Conservation (phyloP, 2,888 invertebrate genomes). For the Laothoe populi region DNA sequence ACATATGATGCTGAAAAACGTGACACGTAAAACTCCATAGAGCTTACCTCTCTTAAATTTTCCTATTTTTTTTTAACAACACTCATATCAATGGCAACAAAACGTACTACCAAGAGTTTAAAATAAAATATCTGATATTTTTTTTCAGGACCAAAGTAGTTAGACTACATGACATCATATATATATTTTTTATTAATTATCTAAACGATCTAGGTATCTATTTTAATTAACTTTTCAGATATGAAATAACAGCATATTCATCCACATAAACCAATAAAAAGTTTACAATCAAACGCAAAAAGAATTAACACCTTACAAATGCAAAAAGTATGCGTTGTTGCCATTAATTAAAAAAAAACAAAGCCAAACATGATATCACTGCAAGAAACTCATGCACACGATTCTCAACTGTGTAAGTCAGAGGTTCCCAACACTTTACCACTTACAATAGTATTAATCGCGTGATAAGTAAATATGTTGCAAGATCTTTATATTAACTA, state of each 20-base stretch:
- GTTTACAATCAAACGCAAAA: too few species aligned
- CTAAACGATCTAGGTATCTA: too few species aligned
- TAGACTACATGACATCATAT: too few species aligned
- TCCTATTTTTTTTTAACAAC: slow-evolving; percentile 11
- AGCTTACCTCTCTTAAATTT: slow-evolving; percentile 4
- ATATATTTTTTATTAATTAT: too few species aligned
- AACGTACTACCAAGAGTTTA: background rate
- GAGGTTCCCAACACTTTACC: slow-evolving; percentile 9
- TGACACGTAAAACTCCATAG: slow-evolving; percentile 4
- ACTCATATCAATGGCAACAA: slow-evolving; percentile 6
- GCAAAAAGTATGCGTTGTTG: background rate
- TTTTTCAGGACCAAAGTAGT: too few species aligned
- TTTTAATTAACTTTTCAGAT: too few species aligned
- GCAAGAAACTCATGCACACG: slow-evolving; percentile 22
- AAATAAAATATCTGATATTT: too few species aligned
- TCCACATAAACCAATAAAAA: too few species aligned
- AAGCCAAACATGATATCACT: slow-evolving; percentile 23
- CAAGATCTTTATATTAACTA: background rate
- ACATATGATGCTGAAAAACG: slow-evolving; percentile 23
- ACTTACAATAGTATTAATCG: background rate
- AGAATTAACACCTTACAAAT: background rate
- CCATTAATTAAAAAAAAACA: slow-evolving; percentile 10
- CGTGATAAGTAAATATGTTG: background rate
- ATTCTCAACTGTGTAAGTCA: slow-evolving; percentile 16
- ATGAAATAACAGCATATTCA: too few species aligned